Percentiles rank a stretch among this genome's conserved stretches.
Evolutionary conservation across 2,797 vertebrate species (phyloP).

Genomic region (Monodelphis domestica): DNA sequence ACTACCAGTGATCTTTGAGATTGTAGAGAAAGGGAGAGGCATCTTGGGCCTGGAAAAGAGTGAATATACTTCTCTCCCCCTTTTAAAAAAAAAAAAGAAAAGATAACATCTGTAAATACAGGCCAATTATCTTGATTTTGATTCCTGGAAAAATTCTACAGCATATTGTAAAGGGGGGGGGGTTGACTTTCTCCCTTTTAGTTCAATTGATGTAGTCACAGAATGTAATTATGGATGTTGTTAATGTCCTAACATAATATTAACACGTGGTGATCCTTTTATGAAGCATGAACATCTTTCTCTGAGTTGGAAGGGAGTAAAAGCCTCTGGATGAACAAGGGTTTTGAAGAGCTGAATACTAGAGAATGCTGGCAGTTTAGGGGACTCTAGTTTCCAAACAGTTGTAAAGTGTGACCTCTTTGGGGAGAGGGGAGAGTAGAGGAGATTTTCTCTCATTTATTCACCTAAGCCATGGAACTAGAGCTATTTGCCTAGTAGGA

Average conservation of each 20-base stretch:
- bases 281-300: neutral
- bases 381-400: neutral
- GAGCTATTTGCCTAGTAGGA: neutral
- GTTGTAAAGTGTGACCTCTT: neutral
- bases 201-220: neutral
- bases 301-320: neutral
- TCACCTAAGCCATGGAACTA: neutral
- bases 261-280: neutral
- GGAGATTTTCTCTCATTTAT: neutral
- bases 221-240: neutral
- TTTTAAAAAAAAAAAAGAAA: neutral
- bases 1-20: neutral
- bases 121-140: neutral
- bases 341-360: neutral
- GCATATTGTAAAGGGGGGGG: neutral
- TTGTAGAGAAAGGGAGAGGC: neutral
- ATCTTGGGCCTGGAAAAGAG: neutral
- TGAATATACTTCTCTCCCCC: neutral
- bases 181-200: neutral
- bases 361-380: neutral
- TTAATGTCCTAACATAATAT: neutral
- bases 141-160: neutral
- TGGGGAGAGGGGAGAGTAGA: neutral
- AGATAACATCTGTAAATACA: neutral
- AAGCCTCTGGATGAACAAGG: neutral